Evolutionary conservation across 2,113 vertebrate genomes (phyloP).

Genomic region (Hypanus sabinus): DNA sequence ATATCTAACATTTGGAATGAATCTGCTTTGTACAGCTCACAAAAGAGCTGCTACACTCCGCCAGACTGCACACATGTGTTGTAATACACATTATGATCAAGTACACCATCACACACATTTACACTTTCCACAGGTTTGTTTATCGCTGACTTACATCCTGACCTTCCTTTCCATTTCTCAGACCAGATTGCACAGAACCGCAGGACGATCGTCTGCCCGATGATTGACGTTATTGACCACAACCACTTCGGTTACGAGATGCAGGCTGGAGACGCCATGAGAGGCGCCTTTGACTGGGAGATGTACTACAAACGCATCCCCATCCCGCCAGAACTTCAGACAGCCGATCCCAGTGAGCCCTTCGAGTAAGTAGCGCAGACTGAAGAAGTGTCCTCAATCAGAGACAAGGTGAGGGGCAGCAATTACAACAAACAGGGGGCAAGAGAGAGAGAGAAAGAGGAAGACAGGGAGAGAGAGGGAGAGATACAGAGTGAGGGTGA

Average conservation of each 20-base stretch:
- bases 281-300: conserved; percentile 87
- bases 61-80: too few relatives aligned
- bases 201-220: conserved; percentile 83
- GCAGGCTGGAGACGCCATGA: conserved; percentile 81
- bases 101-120: too few relatives aligned
- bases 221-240: conserved; percentile 91
- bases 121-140: too few relatives aligned
- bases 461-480: too few relatives aligned
- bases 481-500: too few relatives aligned
- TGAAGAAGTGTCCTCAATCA: not conserved
- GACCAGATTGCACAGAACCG: conserved; percentile 83
- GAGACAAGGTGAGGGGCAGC: not conserved
- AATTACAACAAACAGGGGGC: too few relatives aligned
- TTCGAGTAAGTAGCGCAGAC: conserved; percentile 72
- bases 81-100: too few relatives aligned
- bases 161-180: conserved; percentile 64
- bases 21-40: too few relatives aligned
- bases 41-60: too few relatives aligned
- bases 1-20: too few relatives aligned
- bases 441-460: too few relatives aligned
- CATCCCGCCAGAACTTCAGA: conserved; percentile 76
- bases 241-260: conserved; percentile 87
- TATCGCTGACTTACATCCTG: conserved; percentile 7
- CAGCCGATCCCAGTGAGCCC: conserved; percentile 75
- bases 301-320: conserved; percentile 91